Percentiles rank a stretch among this genome's conserved stretches.
phyloP scores from a whole-genome alignment of 1,140 invertebrate genomes.

The Orchestia grillus region DNA sequence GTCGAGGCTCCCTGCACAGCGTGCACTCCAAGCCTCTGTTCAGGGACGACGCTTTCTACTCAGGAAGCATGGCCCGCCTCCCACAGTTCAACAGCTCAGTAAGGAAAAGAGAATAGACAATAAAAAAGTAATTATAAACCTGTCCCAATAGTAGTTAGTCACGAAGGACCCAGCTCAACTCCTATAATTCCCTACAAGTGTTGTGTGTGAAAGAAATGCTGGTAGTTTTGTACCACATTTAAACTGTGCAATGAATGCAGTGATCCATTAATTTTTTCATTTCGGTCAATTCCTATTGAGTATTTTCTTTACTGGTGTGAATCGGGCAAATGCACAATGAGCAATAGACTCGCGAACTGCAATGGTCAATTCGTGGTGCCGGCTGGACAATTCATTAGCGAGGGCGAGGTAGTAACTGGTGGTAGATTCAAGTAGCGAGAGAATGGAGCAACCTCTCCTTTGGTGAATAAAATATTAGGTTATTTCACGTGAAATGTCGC shows the following conservation, averaged over 20 bases:
- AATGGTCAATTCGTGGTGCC: not conserved
- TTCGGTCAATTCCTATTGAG: not conserved
- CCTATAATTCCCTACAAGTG: not conserved
- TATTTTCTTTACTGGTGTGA: not conserved
- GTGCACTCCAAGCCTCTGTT: constrained; percentile 70
- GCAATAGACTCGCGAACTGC: not conserved
- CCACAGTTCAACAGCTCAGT: constrained; percentile 85
- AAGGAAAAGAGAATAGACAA: no score
- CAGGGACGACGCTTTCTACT: constrained; percentile 84
- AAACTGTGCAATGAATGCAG: not conserved
- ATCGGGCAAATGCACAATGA: not conserved
- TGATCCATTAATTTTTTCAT: not conserved
- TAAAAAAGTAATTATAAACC: not conserved
- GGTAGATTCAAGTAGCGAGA: not conserved
- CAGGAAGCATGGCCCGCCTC: constrained; percentile 83
- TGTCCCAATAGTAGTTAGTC: not conserved
- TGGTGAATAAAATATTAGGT: not conserved
- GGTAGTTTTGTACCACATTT: not conserved
- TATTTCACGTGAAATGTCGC: no score
- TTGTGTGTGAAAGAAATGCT: not conserved
- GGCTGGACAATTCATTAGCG: not conserved
- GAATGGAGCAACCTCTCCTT: not conserved
- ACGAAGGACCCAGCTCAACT: not conserved
- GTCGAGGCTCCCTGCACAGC: constrained; percentile 17
- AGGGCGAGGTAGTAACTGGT: not conserved